Conservation (phyloP, 2,113 vertebrate genomes). For the Ifrita kowaldi region DNA sequence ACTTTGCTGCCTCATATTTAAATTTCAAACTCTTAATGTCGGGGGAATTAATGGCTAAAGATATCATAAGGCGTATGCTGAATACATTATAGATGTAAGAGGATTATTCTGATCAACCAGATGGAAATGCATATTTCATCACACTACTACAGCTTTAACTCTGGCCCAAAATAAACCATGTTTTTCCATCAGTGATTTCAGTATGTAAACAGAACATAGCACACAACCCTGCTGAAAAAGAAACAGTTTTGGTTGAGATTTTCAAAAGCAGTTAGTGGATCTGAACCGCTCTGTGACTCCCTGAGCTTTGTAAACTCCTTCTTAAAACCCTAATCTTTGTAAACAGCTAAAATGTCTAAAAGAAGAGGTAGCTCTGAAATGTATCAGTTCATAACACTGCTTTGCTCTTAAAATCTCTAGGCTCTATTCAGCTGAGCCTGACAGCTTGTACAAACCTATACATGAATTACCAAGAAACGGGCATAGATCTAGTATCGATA, state of each 20-base stretch:
- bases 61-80: neutral
- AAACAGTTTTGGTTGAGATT: neutral
- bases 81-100: constrained; percentile 45
- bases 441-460: neutral
- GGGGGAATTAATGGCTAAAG: constrained; percentile 36
- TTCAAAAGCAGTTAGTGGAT: neutral
- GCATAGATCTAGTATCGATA: too few relatives aligned
- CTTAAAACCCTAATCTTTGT: neutral
- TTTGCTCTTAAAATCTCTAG: neutral
- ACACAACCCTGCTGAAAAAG: neutral
- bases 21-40: neutral
- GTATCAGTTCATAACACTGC: neutral
- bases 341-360: neutral
- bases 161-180: constrained; percentile 23
- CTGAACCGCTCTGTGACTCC: neutral
- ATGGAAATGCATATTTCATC: constrained; percentile 63
- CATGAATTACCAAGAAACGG: too few relatives aligned
- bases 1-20: neutral
- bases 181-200: constrained; percentile 27
- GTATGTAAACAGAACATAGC: constrained; percentile 8
- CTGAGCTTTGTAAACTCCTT: neutral
- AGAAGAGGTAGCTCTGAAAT: neutral
- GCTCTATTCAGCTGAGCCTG: neutral
- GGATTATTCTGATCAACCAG: constrained; percentile 61
- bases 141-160: neutral